phyloP scores from a whole-genome alignment of 2,113 vertebrate genomes.

The Phaethornis superciliosus region DNA sequence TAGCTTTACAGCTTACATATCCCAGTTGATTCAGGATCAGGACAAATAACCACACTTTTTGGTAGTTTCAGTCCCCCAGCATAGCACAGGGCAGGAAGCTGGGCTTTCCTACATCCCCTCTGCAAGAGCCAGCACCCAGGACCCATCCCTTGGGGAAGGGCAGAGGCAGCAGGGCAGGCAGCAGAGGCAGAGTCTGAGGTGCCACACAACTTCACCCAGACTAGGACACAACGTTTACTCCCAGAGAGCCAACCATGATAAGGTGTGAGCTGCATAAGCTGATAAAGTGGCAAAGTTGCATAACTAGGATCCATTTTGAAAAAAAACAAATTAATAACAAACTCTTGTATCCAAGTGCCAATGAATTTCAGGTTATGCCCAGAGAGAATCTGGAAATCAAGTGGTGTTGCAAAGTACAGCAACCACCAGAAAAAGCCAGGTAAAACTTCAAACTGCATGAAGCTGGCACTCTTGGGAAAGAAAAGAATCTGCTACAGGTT shows the following conservation, averaged over 20 bases:
- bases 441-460: neutral
- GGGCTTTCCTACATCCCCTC: neutral
- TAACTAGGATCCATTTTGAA: neutral
- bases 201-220: neutral
- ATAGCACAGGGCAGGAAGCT: accelerated
- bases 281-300: neutral
- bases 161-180: neutral
- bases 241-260: neutral
- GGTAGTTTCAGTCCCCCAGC: neutral
- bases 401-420: neutral
- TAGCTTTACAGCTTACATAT: neutral
- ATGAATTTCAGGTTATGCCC: neutral
- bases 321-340: neutral
- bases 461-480: neutral
- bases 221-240: neutral
- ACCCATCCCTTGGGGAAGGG: neutral
- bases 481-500: accelerated
- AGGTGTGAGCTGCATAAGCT: neutral
- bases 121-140: neutral
- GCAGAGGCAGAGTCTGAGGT: accelerated
- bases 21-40: neutral
- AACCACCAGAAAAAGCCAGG: neutral
- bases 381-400: neutral
- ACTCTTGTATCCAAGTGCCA: accelerated
- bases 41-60: neutral